Percentiles rank a stretch among this genome's conserved stretches.
These are phyloP conservation scores for Micromys minutus DNA, from an alignment of 2,113 vertebrate species.

Conservation along the genomic window DNA sequence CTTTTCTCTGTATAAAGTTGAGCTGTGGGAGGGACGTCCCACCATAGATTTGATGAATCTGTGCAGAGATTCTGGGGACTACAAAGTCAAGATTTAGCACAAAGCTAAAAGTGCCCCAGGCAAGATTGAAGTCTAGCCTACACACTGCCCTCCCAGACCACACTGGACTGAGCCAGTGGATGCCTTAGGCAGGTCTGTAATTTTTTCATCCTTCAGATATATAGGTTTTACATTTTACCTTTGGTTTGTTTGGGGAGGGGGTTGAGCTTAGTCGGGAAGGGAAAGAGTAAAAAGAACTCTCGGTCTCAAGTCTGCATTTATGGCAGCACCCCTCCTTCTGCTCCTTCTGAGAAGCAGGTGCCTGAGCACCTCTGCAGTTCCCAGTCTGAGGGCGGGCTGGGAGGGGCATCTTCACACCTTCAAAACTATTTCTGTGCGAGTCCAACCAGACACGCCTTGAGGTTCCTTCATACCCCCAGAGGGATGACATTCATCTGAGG, in stretches of 20 bases:
- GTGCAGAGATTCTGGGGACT: neutral
- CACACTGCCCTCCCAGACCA: neutral
- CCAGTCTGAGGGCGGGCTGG: neutral
- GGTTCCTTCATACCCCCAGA: fast-evolving
- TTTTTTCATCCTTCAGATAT: neutral
- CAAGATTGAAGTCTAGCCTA: neutral
- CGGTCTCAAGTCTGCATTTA: neutral
- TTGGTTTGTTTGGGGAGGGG: neutral
- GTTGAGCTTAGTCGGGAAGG: neutral
- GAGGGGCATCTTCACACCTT: neutral
- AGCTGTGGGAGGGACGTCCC: no score
- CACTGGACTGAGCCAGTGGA: neutral
- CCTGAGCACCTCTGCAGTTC: neutral
- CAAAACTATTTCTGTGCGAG: neutral
- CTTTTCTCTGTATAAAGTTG: neutral
- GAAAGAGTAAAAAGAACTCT: neutral
- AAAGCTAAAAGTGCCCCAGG: neutral
- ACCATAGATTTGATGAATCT: fast-evolving
- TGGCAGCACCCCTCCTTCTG: neutral
- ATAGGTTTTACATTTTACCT: neutral
- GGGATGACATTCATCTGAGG: neutral
- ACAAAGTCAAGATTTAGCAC: neutral
- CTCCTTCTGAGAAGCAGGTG: neutral
- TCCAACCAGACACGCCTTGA: neutral
- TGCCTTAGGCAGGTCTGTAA: neutral